Evolutionary conservation across 1,140 invertebrate genomes (phyloP).

Genomic region (Papilio polytes): DNA sequence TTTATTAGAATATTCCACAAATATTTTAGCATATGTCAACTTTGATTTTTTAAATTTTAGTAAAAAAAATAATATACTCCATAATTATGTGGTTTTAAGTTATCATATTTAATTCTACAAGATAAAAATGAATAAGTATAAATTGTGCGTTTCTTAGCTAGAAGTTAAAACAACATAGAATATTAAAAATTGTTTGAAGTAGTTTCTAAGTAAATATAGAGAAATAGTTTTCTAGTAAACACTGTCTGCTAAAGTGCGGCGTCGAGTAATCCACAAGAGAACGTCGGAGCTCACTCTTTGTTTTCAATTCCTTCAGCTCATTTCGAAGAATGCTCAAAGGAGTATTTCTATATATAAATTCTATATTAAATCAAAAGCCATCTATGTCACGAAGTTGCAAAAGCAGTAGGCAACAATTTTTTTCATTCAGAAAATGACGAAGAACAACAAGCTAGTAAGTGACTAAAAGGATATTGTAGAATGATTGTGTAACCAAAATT

Average conservation of each 20-base stretch:
- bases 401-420: not conserved
- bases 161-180: not conserved
- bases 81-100: no score
- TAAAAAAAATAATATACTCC: no score
- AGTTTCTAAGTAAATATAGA: slow-evolving; percentile 18
- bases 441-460: not conserved
- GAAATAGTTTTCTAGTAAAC: slow-evolving; percentile 2
- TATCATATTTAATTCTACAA: not conserved
- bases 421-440: not conserved
- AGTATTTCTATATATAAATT: slow-evolving; percentile 4
- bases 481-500: no score
- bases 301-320: slow-evolving; percentile 22
- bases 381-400: not conserved
- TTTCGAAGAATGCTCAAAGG: slow-evolving; percentile 17
- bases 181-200: not conserved
- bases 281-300: not conserved
- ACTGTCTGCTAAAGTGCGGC: slow-evolving; percentile 12
- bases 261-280: slow-evolving; percentile 6
- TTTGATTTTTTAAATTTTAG: no score
- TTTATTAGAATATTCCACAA: not conserved
- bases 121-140: not conserved
- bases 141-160: not conserved
- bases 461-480: no score
- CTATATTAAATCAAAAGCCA: slow-evolving; percentile 2
- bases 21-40: not conserved